Percentiles rank a stretch among this genome's conserved stretches.
These are phyloP conservation scores for Argynnis bischoffii DNA, from an alignment of 2,888 invertebrate species.

Conservation along the genomic window DNA sequence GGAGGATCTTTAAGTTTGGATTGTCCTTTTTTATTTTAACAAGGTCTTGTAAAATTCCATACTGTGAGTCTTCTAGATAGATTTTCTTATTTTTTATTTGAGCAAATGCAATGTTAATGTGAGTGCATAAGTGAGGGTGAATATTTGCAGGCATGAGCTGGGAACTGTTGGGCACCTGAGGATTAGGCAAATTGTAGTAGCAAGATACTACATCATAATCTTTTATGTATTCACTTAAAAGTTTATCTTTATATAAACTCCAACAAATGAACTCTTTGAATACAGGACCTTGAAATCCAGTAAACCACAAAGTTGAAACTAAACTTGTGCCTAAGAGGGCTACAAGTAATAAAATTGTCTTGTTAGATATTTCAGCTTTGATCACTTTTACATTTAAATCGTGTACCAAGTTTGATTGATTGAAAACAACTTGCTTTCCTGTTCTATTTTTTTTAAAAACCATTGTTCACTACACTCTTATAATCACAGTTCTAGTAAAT, in stretches of 20 bases:
- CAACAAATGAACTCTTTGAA: conserved; percentile 15
- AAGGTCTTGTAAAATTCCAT: conserved; percentile 63
- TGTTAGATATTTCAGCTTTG: conserved; percentile 9
- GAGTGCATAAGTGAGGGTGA: conserved; percentile 90
- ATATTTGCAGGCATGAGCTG: conserved; percentile 81
- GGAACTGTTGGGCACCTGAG: conserved; percentile 16
- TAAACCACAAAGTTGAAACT: background rate
- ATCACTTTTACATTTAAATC: background rate
- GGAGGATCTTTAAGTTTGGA: conserved; percentile 87
- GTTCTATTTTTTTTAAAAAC: conserved; percentile 25
- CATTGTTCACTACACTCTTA: conserved; percentile 3
- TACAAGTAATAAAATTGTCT: conserved; percentile 1
- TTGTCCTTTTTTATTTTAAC: conserved; percentile 82
- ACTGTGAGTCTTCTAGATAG: conserved; percentile 70
- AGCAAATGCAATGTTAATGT: conserved; percentile 91
- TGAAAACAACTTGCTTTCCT: conserved; percentile 11
- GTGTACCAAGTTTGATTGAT: background rate
- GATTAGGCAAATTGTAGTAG: conserved; percentile 85
- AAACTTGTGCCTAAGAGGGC: background rate
- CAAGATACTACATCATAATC: conserved; percentile 77
- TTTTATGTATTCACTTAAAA: background rate
- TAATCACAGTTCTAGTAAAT: too few species aligned
- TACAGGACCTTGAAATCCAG: background rate
- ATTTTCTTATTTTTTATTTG: conserved; percentile 84
- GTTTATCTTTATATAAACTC: conserved; percentile 15